Base-by-base conservation (phyloP, 2,888 invertebrate genomes). In the Lacanobia oleracea region DNA sequence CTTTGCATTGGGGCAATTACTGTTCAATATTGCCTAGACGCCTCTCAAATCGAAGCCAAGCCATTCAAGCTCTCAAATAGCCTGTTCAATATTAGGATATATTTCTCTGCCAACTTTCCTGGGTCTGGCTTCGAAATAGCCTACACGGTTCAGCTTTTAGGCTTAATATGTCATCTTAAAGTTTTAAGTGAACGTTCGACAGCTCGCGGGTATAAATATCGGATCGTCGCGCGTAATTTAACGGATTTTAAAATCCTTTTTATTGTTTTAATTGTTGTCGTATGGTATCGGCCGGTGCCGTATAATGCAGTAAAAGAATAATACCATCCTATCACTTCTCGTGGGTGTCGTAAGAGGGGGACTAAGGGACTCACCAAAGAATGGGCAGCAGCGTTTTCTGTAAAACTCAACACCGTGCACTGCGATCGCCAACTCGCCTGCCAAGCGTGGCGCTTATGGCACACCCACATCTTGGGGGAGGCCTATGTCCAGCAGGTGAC, bases 121-220 rank as follows among this genome's bases (percentile, higher is more conserved):
- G 54, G 40, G 23, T 23, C 23, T 37, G 14, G 64, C 67, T 74
- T 77, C 62, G 66, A 81, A 85, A 87, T 85, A 84, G 74, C 69
- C 50, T 71, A 89, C 89, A 89, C 60, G 83, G 60, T 88, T 88
- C 74, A 80, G 88, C 89, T 88, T 83, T 88, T 88, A 88, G 81
- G 48, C 50, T 62, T 72, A 60, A 71, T 67, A n/a, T 18, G 21
- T 62, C 67, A 69, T 84, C 77, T 86, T 75, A 74, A 72, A 79
- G 64, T 84, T 81, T n/a, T 50, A 37, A 10, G 12, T 6, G 0
- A 2, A 18, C 23, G 40, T 66, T 68, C 67, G 75, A 72, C 54
- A 67, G 74, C 0, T 48, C 37, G 8, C 14, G 23, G 18, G 1
- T 64, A 67, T 63, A 73, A 71, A 78, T 78, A 72, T 66, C 54